Percentiles rank a stretch among this genome's conserved stretches.
Conservation (phyloP, 2,113 vertebrate genomes). For the Butastur rufipennis region DNA sequence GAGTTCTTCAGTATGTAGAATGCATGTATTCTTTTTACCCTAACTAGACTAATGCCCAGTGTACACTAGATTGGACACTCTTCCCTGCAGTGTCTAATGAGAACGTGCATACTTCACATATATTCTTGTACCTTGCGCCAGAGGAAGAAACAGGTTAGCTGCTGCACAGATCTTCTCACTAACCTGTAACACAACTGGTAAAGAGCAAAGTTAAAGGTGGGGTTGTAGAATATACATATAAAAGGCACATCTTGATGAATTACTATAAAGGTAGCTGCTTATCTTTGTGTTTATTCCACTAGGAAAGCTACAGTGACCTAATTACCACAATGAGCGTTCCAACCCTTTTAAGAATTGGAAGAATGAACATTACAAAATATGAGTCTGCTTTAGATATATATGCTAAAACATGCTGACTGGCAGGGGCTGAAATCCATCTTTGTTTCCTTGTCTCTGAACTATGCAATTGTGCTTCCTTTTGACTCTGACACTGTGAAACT, state of each 20-base stretch:
- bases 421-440: background rate
- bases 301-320: background rate
- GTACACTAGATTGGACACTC: background rate
- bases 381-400: background rate
- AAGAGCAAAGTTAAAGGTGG: background rate
- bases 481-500: background rate
- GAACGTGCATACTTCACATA: background rate
- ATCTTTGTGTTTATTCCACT: background rate
- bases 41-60: background rate
- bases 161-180: background rate
- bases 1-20: background rate
- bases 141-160: background rate
- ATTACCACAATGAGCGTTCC: background rate
- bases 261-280: background rate
- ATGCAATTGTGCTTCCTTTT: background rate
- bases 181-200: background rate
- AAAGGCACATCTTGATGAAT: background rate
- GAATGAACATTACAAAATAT: background rate
- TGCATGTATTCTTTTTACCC: background rate
- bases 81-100: background rate
- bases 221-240: background rate
- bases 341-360: background rate
- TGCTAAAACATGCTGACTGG: background rate
- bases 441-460: background rate
- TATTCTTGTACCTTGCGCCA: background rate